phyloP scores from a whole-genome alignment of 2,888 invertebrate genomes.

The Galeopsomyia nigrocyanea region DNA sequence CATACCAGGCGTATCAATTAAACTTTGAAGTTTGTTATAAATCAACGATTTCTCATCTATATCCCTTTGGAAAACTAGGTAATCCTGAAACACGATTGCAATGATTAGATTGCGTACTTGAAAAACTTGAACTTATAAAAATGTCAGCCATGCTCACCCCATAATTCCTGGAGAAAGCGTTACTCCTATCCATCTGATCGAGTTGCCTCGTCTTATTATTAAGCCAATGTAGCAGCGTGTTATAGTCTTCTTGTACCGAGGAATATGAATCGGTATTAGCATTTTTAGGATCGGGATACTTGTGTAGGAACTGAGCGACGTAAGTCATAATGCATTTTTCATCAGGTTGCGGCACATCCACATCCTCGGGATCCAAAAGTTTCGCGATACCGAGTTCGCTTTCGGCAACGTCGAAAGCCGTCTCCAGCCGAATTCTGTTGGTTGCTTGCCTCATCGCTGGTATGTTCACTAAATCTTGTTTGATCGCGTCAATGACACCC shows the following conservation, averaged over 20 bases:
- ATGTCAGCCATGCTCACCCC: constrained; percentile 62
- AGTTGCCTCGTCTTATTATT: constrained; percentile 82
- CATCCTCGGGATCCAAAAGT: constrained; percentile 94
- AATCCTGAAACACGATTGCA: constrained; percentile 74
- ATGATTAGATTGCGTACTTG: background rate
- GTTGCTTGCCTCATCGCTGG: constrained; percentile 83
- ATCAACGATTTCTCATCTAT: constrained; percentile 79
- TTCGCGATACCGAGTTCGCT: constrained; percentile 90
- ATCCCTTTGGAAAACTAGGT: constrained; percentile 82
- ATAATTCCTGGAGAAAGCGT: constrained; percentile 83
- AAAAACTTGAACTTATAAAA: background rate
- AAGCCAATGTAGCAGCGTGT: constrained; percentile 86
- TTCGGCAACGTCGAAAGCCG: constrained; percentile 95
- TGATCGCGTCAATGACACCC: constrained; percentile 94
- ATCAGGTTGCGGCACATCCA: constrained; percentile 95
- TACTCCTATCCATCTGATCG: constrained; percentile 82
- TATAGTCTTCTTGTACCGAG: constrained; percentile 85
- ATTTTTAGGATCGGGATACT: constrained; percentile 90
- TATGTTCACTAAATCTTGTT: constrained; percentile 91
- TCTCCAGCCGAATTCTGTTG: constrained; percentile 88
- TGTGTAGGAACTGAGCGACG: constrained; percentile 97
- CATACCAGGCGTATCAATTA: constrained; percentile 85
- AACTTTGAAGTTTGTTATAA: constrained; percentile 83
- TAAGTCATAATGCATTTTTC: constrained; percentile 99
- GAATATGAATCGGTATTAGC: constrained; percentile 81